Base-by-base conservation (phyloP, 2,888 invertebrate species). In the Adela reaumurella region DNA sequence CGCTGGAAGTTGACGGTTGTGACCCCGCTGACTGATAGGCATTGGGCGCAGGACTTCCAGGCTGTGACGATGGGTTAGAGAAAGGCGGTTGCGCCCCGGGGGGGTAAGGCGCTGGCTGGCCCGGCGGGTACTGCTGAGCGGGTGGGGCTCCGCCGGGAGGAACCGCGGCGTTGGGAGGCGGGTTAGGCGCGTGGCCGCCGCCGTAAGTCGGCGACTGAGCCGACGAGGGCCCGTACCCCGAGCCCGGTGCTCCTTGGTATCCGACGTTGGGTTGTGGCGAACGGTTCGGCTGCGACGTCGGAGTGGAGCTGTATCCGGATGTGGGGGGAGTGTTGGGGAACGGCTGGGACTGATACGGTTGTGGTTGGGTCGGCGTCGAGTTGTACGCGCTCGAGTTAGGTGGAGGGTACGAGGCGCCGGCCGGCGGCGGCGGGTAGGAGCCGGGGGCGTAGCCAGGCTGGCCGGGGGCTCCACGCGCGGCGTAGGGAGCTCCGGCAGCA, bases 141-240 rank as follows among this genome's bases (percentile, higher is more conserved):
- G 87, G 84, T 47, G 84, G 67, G 1, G 83, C 69, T 5, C 68
- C 69, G n/a, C 72, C 77, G 5, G 82, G 70, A 3, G 82, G 68
- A 4, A 71, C 77, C 19, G 82, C 79, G 11, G 80, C 62, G 6
- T 48, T 28, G 43, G 76, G 70, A 11, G 74, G 81, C 4, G 70
- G 73, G 53, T 78, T 81, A 60, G 71, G 81, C 24, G 72, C 70
- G 59, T 78, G 83, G 57, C 84, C 83, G 52, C 86, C 84, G 49
- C 87, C 86, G 49, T 82, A 81, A 18, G 84, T 83, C 2, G 86
- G 83, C 2, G 86, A 83, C 59, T 85, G 84, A 20, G 84, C 82
- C 57, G 86, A 81, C 49, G 82, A 83, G n/a, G 86, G 82, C 1
- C 85, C 83, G 65, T 85, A 86, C 19, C 85, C 85, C 47, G 78